Conservation (phyloP, 2,888 invertebrate genomes). For the Liposcelis brunnea region DNA sequence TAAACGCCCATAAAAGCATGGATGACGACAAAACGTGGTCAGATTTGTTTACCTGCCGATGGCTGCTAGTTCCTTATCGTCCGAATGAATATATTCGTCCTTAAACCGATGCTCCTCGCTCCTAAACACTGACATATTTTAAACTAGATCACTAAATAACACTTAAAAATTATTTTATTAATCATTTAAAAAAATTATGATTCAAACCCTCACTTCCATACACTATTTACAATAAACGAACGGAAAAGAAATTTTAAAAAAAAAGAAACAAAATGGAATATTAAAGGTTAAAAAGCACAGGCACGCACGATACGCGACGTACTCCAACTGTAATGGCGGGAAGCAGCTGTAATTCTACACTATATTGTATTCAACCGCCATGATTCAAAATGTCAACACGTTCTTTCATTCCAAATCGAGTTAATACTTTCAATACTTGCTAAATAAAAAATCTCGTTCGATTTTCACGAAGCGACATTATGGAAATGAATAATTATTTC, state of each 20-base stretch:
- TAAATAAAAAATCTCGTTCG: too few relatives aligned
- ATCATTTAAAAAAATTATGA: conserved; percentile 15
- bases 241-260: conserved; percentile 8
- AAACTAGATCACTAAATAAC: too few relatives aligned
- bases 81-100: conserved; percentile 19
- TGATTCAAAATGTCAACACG: too few relatives aligned
- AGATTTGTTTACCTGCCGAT: conserved; percentile 15
- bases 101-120: conserved; percentile 17
- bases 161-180: too few relatives aligned
- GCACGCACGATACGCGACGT: too few relatives aligned
- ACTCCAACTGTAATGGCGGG: conserved; percentile 28
- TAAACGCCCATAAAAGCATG: conserved; percentile 1
- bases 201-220: conserved; percentile 13
- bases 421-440: too few relatives aligned
- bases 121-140: conserved; percentile 15
- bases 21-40: neutral
- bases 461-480: too few relatives aligned
- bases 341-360: conserved; percentile 34
- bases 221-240: conserved; percentile 12
- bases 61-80: conserved; percentile 18
- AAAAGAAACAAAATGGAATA: conserved; percentile 13
- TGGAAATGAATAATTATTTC: too few relatives aligned
- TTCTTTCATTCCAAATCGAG: too few relatives aligned
- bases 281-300: neutral
- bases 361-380: too few relatives aligned